Evolutionary conservation across 2,797 vertebrate species (phyloP), one percentile per base, ranked within the genome.

Genomic region (Alcedo atthis): DNA sequence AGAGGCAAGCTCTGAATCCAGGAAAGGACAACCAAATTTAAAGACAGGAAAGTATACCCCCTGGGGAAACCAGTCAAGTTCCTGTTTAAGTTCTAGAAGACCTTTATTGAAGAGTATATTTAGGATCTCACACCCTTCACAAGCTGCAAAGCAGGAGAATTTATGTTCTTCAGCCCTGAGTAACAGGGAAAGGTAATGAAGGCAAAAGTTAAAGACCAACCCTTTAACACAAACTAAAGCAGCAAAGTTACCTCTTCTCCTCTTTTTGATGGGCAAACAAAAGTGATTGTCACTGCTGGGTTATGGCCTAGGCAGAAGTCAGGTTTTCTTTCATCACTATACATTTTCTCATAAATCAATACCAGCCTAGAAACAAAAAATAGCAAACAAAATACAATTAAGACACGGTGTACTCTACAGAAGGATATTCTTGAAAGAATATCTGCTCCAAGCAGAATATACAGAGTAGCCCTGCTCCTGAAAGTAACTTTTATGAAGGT

Each of bases 261-360:
- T 71, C 99, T 98, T 81, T 97, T 97, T 1, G 98, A 99, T 0
- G 99, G 99, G 92, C 99, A 99, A 91, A 98, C 97, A 76, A 99
- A 99, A 3, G 98, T 99, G 92, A 99, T 96, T 3, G 97, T 99
- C 90, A 99, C 98, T 1, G 98, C 98, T 14, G 99, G 99, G 35
- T 81, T 92, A 92, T 99, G 99, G 10, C 93, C 98, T 3, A 97
- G 93, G 92, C 99, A 99, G 67, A 98, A 98, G 8, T 92, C 91
- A 6, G 97, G 98, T 61, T 85, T 49, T 3, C 88, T 84, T 3
- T 63, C 35, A 21, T 49, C 95, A 51, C 2, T 22, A 2, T 92
- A 78, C 54, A 85, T 85, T 49, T 67, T 96, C 66, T 97, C 97
- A 15, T 99, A 99, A 57, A 93, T 98, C 85, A 99, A 71, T 68